Base-by-base conservation (phyloP, 2,113 vertebrate species). In the Origma solitaria region DNA sequence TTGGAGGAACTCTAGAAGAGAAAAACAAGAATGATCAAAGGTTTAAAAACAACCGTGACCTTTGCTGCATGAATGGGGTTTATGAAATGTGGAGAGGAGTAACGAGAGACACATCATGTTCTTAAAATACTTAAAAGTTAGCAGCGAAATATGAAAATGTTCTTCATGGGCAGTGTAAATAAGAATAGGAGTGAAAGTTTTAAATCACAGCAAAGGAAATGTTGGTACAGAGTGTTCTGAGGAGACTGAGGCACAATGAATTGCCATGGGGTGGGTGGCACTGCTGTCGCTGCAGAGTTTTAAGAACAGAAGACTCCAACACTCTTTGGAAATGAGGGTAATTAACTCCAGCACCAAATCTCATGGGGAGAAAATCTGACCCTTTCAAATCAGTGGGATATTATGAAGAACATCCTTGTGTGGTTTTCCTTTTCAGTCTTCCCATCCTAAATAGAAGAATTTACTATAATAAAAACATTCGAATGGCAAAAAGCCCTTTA, bases 331-430 rank as follows among this genome's bases (percentile, higher is more conserved):
- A 70, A 89, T 56, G 2, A n/a, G 16, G 5, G 60, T 94, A 78
- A 96, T 95, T 82, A 85, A 89, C 77, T 33, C 51, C 91, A 95
- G 93, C 20, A 64, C 25, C 31, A 62, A 75, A 86, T 86, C 38
- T 64, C 33, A 4, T 72, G 49, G 56, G 82, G 64, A 90, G 37
- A 92, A 88, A 90, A 90, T 64, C 35, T 50, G 54, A 93, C 47
- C 71, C 68, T 92, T 95, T 86, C 30, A 92, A 69, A 64, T 56
- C 88, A 75, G 51, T 81, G 56, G 89, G 92, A 68, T 70, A 45
- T 92, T 56, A 71, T 42, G 76, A 88, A 68, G 72, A 93, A 84
- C 68, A 92, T 86, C 44, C 40, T 88, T 17, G 3, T 71, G 57
- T 75, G 80, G 53, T 27, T 83, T 94, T 81, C 25, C 31, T 95